phyloP scores from a whole-genome alignment of 2,797 vertebrate species.

The Tadarida brasiliensis region DNA sequence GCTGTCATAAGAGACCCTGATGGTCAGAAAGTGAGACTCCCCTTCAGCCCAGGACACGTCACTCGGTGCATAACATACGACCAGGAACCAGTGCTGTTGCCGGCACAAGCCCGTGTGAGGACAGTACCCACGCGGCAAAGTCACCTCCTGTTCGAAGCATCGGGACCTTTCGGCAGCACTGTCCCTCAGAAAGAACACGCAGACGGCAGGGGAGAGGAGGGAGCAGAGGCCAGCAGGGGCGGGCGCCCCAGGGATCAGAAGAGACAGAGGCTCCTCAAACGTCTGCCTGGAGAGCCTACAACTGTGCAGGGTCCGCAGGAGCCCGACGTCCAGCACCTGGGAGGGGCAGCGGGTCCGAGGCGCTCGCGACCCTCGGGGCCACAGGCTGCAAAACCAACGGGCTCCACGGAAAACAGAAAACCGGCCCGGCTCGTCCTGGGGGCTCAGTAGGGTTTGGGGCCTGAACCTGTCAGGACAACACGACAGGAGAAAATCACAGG shows the following conservation, averaged over 20 bases:
- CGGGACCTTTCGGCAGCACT: accelerated
- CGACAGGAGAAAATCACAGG: background rate
- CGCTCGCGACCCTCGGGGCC: accelerated
- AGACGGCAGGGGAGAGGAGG: background rate
- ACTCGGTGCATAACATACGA: accelerated
- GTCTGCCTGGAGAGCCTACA: accelerated
- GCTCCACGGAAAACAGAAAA: background rate
- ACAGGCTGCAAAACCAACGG: accelerated
- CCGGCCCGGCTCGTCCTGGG: accelerated
- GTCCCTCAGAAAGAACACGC: background rate
- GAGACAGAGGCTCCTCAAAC: accelerated
- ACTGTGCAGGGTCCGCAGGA: accelerated
- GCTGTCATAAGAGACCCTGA: background rate
- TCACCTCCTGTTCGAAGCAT: accelerated
- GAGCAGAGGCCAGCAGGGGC: background rate
- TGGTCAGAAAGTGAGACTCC: background rate
- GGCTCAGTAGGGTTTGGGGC: background rate
- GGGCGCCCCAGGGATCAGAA: accelerated
- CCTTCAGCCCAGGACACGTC: accelerated
- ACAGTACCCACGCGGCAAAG: background rate
- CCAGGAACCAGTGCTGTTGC: background rate
- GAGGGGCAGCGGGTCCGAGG: background rate
- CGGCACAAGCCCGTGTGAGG: background rate
- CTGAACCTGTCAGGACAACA: background rate
- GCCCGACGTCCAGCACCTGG: background rate